Evolutionary conservation across 2,888 invertebrate genomes (phyloP).

Genomic region (Marasmarcha lunaedactyla): DNA sequence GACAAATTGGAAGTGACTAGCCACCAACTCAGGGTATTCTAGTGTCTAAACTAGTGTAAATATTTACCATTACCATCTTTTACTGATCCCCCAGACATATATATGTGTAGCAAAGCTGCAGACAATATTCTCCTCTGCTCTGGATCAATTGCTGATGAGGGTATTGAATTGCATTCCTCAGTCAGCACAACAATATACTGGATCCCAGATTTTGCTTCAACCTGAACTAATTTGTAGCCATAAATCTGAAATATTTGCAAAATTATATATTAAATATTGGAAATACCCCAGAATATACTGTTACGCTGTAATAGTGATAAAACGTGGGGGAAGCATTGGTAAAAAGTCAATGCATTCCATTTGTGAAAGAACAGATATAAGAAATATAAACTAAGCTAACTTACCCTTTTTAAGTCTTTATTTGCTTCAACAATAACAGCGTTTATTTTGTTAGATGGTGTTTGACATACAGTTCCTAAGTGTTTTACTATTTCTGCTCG

Average conservation of each 20-base stretch:
- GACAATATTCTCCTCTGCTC: conserved; percentile 42
- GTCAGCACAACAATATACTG: conserved; percentile 39
- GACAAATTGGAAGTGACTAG: too few species aligned
- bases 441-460: conserved; percentile 25
- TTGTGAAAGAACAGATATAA: background rate
- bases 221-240: conserved; percentile 55
- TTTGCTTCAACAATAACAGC: conserved; percentile 34
- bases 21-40: too few species aligned
- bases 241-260: conserved; percentile 52
- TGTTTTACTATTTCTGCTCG: conserved; percentile 43
- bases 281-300: too few species aligned
- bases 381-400: conserved; percentile 11
- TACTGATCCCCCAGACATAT: conserved; percentile 57
- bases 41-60: too few species aligned
- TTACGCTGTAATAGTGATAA: too few species aligned
- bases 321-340: too few species aligned
- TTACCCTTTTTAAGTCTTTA: conserved; percentile 35
- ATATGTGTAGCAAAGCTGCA: conserved; percentile 61
- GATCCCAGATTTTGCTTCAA: conserved; percentile 32
- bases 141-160: conserved; percentile 24
- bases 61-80: conserved; percentile 44
- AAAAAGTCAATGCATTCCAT: background rate
- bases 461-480: conserved; percentile 29
- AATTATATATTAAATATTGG: conserved; percentile 1
- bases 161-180: conserved; percentile 30